Conservation (phyloP, 2,113 vertebrate genomes). For the Promerops cafer region DNA sequence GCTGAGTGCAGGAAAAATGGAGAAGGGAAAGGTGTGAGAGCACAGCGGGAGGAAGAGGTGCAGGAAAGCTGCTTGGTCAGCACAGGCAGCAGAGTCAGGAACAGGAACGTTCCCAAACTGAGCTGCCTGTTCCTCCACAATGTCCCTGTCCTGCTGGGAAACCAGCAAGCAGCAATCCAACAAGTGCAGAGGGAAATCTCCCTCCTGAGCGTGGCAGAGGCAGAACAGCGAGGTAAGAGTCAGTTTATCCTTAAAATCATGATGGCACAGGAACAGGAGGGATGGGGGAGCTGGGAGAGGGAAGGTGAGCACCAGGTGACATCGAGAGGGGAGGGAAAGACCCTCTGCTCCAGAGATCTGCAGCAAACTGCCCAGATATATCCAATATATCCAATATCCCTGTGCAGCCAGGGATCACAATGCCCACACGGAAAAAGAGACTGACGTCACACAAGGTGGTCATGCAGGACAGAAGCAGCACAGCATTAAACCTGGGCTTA, state of each 20-base stretch:
- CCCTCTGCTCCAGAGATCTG: not conserved
- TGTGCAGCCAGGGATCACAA: not conserved
- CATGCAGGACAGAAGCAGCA: not conserved
- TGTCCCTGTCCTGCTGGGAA: not conserved
- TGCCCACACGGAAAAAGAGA: accelerated
- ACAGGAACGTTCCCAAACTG: not conserved
- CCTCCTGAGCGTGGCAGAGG: not conserved
- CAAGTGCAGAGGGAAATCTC: not conserved
- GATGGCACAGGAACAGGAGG: accelerated
- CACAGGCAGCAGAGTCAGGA: not conserved
- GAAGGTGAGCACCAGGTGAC: not conserved
- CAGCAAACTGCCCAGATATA: not conserved
- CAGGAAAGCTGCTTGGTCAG: not conserved
- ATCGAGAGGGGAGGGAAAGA: not conserved
- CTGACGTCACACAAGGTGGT: accelerated
- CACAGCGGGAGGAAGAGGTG: not conserved
- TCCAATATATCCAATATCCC: not conserved
- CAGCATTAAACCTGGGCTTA: not conserved
- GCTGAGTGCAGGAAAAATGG: not conserved
- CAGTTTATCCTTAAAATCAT: not conserved
- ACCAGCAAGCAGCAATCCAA: not conserved
- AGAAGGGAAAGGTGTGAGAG: not conserved
- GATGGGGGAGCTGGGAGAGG: not conserved
- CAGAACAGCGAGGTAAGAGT: not conserved
- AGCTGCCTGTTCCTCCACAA: not conserved